A percentile compares a stretch with the other conserved stretches of the same genome.
Evolutionary conservation across 2,113 vertebrate genomes (phyloP).

Genomic region (Menidia beryllina): DNA sequence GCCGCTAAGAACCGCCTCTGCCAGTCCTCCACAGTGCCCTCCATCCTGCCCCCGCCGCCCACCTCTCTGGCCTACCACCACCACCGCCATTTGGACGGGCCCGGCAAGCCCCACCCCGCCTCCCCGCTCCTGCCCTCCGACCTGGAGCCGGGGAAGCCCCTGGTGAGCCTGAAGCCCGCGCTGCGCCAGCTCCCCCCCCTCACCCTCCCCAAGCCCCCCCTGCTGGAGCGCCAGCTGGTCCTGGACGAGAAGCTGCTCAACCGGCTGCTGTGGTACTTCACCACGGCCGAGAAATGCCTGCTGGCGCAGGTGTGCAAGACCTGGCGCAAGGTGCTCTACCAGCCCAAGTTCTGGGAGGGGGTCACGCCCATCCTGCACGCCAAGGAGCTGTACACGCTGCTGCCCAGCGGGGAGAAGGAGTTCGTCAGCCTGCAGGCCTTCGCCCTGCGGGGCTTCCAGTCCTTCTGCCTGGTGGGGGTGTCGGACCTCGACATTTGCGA

Average conservation of each 20-base stretch:
- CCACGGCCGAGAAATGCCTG: slow-evolving; percentile 93
- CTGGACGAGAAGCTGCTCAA: slow-evolving; percentile 97
- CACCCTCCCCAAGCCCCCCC: slow-evolving; percentile 78
- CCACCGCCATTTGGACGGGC: slow-evolving; percentile 81
- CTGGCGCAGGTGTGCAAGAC: slow-evolving; percentile 97
- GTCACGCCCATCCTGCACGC: slow-evolving; percentile 95
- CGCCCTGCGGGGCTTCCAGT: slow-evolving; percentile 92
- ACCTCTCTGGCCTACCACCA: slow-evolving; percentile 85
- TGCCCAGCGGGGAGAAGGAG: slow-evolving; percentile 94
- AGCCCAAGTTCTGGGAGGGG: slow-evolving; percentile 97
- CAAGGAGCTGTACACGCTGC: slow-evolving; percentile 94
- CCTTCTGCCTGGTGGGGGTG: slow-evolving; percentile 97
- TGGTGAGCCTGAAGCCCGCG: slow-evolving; percentile 79
- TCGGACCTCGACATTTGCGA: slow-evolving; percentile 99
- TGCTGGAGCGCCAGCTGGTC: slow-evolving; percentile 89
- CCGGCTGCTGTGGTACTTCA: slow-evolving; percentile 98
- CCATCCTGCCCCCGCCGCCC: slow-evolving; percentile 86
- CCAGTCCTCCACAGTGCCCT: slow-evolving; percentile 93
- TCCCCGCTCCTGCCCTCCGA: slow-evolving; percentile 84
- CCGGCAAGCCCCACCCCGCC: slow-evolving; percentile 78
- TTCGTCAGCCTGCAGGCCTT: slow-evolving; percentile 98
- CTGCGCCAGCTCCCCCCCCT: slow-evolving; percentile 78
- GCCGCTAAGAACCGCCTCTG: slow-evolving; percentile 97
- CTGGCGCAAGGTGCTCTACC: slow-evolving; percentile 97
- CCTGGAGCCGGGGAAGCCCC: slow-evolving; percentile 73